Conservation (phyloP, 2,113 vertebrate species). For the Struthio camelus region DNA sequence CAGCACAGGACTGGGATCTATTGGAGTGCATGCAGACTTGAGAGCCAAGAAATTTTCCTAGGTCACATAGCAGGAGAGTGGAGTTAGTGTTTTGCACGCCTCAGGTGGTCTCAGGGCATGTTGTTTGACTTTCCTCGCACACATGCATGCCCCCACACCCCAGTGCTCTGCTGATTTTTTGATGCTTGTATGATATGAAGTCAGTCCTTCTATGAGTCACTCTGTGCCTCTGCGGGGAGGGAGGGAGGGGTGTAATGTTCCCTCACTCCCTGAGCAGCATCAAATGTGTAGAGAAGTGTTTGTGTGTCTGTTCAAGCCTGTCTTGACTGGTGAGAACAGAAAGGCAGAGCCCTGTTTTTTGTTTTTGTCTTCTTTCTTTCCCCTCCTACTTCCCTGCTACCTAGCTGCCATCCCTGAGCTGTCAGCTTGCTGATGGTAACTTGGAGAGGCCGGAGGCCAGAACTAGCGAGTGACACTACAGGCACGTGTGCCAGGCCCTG, state of each 20-base stretch:
- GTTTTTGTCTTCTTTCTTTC: background rate
- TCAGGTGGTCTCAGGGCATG: accelerated
- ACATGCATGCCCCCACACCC: too few species aligned
- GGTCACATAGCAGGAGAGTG: background rate
- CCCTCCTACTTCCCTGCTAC: background rate
- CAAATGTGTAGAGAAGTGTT: background rate
- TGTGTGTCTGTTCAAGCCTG: background rate
- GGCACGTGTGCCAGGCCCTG: accelerated
- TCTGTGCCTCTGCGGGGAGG: background rate
- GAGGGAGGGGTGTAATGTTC: background rate
- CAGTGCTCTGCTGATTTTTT: background rate
- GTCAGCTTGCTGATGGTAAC: background rate
- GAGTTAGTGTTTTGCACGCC: background rate
- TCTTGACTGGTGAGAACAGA: background rate
- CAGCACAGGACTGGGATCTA: background rate
- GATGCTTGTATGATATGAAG: background rate
- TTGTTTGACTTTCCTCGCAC: accelerated
- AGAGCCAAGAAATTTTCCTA: background rate
- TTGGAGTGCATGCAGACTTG: accelerated
- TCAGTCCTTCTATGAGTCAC: background rate
- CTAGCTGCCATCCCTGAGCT: background rate
- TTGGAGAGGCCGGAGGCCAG: background rate
- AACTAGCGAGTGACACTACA: accelerated
- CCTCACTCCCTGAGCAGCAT: background rate
- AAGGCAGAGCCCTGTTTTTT: background rate